Base-by-base conservation (phyloP, 2,113 vertebrate species). In the Cephalopterus ornatus region DNA sequence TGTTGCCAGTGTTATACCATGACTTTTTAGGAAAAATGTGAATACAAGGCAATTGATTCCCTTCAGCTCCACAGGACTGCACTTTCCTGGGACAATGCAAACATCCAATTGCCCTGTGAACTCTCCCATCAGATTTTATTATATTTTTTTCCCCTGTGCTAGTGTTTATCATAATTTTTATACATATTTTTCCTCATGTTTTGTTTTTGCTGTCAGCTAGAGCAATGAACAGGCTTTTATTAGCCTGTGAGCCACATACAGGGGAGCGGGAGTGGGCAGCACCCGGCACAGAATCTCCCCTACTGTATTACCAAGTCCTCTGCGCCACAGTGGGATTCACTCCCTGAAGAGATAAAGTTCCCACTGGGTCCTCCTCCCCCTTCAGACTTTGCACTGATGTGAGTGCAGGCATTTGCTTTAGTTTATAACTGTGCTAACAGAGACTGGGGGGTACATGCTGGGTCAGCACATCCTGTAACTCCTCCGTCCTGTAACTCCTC, bases 261-360 rank as follows among this genome's bases (percentile, higher is more conserved):
- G 59, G 26, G 53, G 28, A 83, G 66, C 6, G 3, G 67, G 76
- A 77, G 28, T 1, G 44, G 62, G 92, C 71, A 73, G 71, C 41
- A 9, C 68, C 32, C 1, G 0, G 27, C 10, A 9, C 3, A 0
- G 26, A 6, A 8, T 5, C 35, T 53, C 83, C 37, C 20, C 56
- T 58, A 59, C 37, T 3, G 55, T 4, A 24, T 10, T 9, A 19
- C 32, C 26, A 4, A 37, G 49, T 24, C 46, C 77, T 56, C 46
- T 1, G 1, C 0, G 0, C 42, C 56, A 5, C 76, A 20, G n/a
- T 3, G 76, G 80, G 94, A 85, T 71, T 52, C 80, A 33, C 73
- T 92, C 83, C 86, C 65, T 15, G 12, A 50, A 33, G 47, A 87
- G 61, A 81, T 63, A 37, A 79, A 71, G 27, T 18, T 88, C 83